Conservation (phyloP, 2,113 vertebrate species). For the Pedetes capensis region DNA sequence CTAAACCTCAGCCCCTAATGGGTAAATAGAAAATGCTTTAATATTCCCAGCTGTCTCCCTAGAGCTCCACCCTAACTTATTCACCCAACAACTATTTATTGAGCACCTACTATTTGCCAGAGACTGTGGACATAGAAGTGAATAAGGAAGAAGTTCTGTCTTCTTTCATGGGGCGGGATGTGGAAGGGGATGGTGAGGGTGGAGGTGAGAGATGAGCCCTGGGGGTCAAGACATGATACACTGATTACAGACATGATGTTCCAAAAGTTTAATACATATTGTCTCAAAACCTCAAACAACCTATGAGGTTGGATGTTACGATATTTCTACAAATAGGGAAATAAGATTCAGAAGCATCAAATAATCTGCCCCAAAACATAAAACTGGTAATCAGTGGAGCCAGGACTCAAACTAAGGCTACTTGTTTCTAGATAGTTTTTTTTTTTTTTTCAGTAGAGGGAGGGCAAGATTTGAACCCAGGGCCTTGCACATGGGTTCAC, state of each 20-base stretch:
- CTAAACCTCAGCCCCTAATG: no score
- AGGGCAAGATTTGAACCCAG: no score
- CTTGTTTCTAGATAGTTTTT: neutral
- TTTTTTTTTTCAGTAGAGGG: no score
- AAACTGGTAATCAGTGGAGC: neutral
- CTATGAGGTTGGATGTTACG: neutral
- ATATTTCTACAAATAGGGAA: neutral
- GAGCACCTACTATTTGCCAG: neutral
- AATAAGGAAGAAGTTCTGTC: neutral
- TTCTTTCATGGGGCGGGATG: neutral
- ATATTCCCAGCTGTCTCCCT: neutral
- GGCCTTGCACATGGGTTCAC: no score
- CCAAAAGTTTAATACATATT: neutral
- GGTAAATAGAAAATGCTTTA: neutral
- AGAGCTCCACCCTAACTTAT: neutral
- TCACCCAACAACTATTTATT: neutral
- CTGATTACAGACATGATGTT: neutral
- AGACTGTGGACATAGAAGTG: neutral
- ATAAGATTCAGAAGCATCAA: neutral
- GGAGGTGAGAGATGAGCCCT: neutral
- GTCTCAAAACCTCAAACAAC: neutral
- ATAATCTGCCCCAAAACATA: neutral
- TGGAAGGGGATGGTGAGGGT: rapidly evolving
- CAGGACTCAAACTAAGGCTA: neutral
- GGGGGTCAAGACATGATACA: neutral